Evolutionary conservation across 2,113 vertebrate species (phyloP).

Genomic region (Eidolon helvum): DNA sequence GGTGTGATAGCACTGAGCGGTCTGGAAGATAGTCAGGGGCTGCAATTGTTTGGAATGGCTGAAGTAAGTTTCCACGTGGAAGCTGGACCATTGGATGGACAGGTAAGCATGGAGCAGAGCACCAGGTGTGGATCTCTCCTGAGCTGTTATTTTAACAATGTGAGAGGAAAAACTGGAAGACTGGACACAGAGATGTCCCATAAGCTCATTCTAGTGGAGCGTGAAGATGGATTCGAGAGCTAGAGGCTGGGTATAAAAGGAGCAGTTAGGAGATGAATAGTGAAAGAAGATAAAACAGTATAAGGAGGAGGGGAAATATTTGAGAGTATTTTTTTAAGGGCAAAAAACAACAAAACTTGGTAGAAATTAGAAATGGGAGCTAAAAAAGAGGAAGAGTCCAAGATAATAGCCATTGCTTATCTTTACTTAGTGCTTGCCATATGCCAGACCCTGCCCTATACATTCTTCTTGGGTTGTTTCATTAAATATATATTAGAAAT

Average conservation of each 20-base stretch:
- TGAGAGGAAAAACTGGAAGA: background rate
- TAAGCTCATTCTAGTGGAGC: background rate
- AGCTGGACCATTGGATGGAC: background rate
- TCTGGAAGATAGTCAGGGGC: rapidly evolving
- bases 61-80: background rate
- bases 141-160: background rate
- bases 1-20: too few species aligned
- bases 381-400: background rate
- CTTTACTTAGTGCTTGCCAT: rapidly evolving
- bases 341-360: background rate
- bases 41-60: background rate
- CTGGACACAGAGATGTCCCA: rapidly evolving
- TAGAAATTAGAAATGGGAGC: background rate
- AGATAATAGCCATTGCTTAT: background rate
- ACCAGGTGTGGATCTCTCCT: background rate
- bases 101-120: too few species aligned
- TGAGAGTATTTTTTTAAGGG: background rate
- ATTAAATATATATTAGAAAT: background rate
- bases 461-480: background rate
- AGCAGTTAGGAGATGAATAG: background rate
- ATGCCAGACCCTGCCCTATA: background rate
- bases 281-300: background rate
- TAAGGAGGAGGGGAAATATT: background rate
- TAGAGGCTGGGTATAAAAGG: background rate
- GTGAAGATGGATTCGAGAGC: background rate